These are phyloP conservation scores for Syrphus vitripennis DNA, from an alignment of 2,888 invertebrate genomes.

Conservation along the genomic window DNA sequence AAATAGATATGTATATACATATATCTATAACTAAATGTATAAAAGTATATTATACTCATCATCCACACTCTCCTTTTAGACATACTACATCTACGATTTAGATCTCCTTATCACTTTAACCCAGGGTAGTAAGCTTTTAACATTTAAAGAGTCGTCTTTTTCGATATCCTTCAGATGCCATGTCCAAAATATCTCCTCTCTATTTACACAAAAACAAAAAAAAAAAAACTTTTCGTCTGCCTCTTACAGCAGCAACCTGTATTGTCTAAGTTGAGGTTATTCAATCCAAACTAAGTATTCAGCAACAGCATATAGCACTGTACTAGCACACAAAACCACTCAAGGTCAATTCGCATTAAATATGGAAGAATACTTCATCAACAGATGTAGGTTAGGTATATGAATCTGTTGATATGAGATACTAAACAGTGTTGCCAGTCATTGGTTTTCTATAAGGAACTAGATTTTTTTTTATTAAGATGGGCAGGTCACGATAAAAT, in stretches of 20 bases:
- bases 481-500: too few relatives aligned
- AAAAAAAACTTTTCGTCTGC: not conserved
- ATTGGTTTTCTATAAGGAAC: not conserved
- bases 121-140: not conserved
- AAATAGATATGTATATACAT: too few relatives aligned
- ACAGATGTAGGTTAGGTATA: constrained; percentile 21
- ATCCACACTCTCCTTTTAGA: too few relatives aligned
- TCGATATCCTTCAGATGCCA: not conserved
- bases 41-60: too few relatives aligned
- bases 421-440: not conserved
- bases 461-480: too few relatives aligned
- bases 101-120: not conserved
- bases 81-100: too few relatives aligned
- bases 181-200: not conserved
- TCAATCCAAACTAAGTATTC: not conserved
- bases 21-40: too few relatives aligned
- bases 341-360: constrained; percentile 25
- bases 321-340: not conserved
- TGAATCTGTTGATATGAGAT: constrained; percentile 1
- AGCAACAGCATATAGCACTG: too few relatives aligned
- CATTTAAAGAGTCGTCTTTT: constrained; percentile 1
- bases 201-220: too few relatives aligned
- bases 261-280: not conserved
- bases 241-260: constrained; percentile 5
- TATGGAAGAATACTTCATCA: constrained; percentile 10